phyloP scores from a whole-genome alignment of 2,113 vertebrate species.

The Rhinolophus sinicus region DNA sequence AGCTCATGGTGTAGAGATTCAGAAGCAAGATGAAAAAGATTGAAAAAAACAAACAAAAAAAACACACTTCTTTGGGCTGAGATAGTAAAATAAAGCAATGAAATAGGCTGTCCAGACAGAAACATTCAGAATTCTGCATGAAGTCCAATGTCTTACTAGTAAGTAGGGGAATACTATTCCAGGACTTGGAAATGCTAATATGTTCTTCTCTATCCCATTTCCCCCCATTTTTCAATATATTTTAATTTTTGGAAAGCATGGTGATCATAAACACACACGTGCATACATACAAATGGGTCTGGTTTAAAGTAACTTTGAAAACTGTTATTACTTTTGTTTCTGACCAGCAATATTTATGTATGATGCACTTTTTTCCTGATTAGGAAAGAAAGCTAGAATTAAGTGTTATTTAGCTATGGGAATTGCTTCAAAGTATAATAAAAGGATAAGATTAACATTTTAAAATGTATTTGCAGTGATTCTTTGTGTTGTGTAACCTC shows the following conservation, averaged over 20 bases:
- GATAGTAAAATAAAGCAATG: neutral
- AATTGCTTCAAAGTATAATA: neutral
- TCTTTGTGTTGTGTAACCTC: neutral
- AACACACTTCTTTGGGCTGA: neutral
- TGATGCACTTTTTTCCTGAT: neutral
- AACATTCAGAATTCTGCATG: neutral
- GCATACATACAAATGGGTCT: neutral
- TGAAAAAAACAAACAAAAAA: neutral
- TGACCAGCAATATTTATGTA: neutral
- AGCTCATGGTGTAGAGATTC: neutral
- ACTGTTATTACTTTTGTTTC: neutral
- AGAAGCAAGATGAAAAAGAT: neutral
- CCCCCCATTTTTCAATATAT: neutral
- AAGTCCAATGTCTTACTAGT: fast-evolving
- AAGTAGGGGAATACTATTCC: neutral
- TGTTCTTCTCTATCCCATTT: fast-evolving
- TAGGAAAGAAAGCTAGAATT: conserved; percentile 2
- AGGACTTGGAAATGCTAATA: neutral
- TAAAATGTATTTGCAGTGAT: neutral
- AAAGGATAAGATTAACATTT: neutral
- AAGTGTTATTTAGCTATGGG: neutral
- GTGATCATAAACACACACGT: neutral
- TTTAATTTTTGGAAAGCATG: neutral
- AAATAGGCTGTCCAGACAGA: neutral
- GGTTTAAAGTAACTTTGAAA: neutral